phyloP scores from a whole-genome alignment of 2,797 vertebrate species.

The Chrysocyon brachyurus region DNA sequence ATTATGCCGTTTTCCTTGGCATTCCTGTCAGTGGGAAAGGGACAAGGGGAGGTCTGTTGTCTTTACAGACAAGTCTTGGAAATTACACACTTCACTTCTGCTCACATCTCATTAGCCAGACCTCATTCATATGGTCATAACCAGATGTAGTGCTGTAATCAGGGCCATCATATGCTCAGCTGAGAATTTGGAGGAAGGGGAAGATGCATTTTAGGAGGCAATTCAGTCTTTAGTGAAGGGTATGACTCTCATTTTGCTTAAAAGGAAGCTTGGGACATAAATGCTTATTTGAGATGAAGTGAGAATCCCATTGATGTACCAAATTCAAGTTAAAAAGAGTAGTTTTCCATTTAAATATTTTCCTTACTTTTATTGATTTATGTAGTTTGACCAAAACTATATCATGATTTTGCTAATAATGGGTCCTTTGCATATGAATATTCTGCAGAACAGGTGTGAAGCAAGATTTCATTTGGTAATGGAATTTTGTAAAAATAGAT shows the following conservation, averaged over 20 bases:
- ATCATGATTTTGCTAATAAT: background rate
- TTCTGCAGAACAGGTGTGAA: background rate
- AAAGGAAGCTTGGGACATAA: background rate
- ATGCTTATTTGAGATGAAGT: background rate
- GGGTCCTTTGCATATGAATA: background rate
- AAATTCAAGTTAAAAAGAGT: slow-evolving; percentile 3
- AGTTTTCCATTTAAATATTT: background rate
- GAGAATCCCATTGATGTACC: background rate
- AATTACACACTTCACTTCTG: background rate
- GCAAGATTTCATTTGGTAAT: background rate
- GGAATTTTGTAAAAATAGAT: background rate
- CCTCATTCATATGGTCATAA: background rate
- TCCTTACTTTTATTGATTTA: background rate
- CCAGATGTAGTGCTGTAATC: background rate
- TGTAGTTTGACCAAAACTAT: background rate
- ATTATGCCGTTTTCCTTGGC: background rate
- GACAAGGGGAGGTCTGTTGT: background rate
- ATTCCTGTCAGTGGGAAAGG: background rate
- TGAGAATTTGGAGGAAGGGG: background rate
- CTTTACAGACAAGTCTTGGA: background rate
- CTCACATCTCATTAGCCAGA: slow-evolving; percentile 8
- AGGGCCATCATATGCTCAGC: background rate
- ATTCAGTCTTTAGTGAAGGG: background rate
- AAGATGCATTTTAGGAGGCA: background rate
- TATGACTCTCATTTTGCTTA: background rate